Conservation (phyloP, 2,113 vertebrate genomes). For the Pachypanchax playfairii region DNA sequence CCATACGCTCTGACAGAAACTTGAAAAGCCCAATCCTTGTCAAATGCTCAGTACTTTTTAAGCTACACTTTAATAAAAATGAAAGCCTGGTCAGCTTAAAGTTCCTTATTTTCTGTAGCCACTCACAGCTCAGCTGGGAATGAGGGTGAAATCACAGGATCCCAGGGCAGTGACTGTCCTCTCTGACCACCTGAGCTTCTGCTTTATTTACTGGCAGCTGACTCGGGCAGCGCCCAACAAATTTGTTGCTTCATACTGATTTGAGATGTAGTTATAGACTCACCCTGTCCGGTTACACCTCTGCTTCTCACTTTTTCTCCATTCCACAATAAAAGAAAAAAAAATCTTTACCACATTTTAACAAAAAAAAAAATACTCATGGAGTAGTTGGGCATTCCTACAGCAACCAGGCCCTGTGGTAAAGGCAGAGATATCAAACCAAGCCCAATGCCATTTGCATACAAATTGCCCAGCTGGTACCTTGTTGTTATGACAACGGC, state of each 20-base stretch:
- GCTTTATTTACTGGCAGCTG: conserved; percentile 8
- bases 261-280: conserved; percentile 44
- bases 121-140: conserved; percentile 18
- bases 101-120: conserved; percentile 5
- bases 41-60: not conserved
- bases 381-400: conserved; percentile 67
- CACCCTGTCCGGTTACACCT: conserved; percentile 40
- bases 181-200: conserved; percentile 60
- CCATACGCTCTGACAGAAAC: conserved; percentile 2
- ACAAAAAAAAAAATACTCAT: conserved; percentile 34
- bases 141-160: conserved; percentile 13
- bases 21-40: conserved; percentile 2
- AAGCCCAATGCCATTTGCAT: conserved; percentile 79
- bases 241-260: conserved; percentile 67
- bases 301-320: conserved; percentile 36
- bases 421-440: conserved; percentile 72
- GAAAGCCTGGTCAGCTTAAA: not conserved
- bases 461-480: conserved; percentile 85
- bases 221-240: conserved; percentile 43
- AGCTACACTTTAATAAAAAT: conserved; percentile 15
- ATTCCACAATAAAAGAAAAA: conserved; percentile 8
- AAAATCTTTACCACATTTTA: conserved; percentile 2
- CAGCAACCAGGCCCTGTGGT: conserved; percentile 73
- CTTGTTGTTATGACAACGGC: conserved; percentile 82
- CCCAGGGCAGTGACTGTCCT: conserved; percentile 12